Evolutionary conservation across 2,888 invertebrate species (phyloP).

Genomic region (Callyntrura guangdongensis): DNA sequence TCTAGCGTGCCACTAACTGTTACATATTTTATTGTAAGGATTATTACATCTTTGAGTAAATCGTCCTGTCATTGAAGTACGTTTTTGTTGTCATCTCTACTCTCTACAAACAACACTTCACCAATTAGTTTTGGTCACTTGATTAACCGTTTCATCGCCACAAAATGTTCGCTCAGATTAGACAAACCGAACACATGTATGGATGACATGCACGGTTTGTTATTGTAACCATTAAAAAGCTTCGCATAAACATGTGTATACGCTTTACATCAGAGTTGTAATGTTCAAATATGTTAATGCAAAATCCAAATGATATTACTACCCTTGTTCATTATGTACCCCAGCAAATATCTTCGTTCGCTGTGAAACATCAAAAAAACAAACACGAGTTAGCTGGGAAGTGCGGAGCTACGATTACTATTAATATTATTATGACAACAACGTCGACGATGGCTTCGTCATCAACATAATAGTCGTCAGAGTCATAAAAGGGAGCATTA

Average conservation of each 20-base stretch:
- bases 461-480: slow-evolving; percentile 3
- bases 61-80: no score
- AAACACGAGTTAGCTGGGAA: background rate
- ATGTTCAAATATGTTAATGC: background rate
- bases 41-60: no score
- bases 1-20: no score
- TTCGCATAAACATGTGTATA: background rate
- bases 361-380: background rate
- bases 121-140: no score
- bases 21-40: no score
- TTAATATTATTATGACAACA: slow-evolving; percentile 39
- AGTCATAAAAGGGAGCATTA: slow-evolving; percentile 55
- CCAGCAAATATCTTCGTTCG: slow-evolving; percentile 27
- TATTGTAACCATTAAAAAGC: background rate
- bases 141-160: no score
- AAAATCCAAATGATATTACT: background rate
- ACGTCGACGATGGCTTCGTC: background rate
- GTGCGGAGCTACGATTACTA: slow-evolving; percentile 21
- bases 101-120: no score
- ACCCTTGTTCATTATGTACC: slow-evolving; percentile 3
- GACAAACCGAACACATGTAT: no score
- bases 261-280: background rate
- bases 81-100: no score
- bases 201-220: no score
- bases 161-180: no score